These are phyloP conservation scores for Liposcelis brunnea DNA, from an alignment of 2,888 invertebrate species.

Conservation along the genomic window DNA sequence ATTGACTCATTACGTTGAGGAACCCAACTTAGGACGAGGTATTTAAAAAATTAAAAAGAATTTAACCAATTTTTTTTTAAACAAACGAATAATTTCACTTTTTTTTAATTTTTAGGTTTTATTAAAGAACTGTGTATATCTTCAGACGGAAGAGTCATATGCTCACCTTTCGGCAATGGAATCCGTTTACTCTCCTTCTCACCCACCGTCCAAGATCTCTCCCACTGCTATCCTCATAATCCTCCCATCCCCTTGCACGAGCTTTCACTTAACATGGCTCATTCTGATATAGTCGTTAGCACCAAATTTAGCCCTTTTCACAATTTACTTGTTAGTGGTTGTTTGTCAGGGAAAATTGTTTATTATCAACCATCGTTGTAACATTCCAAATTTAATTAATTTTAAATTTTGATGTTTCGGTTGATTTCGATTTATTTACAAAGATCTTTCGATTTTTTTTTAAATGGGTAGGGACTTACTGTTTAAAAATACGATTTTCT, in stretches of 20 bases:
- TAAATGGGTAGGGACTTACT: too few species aligned
- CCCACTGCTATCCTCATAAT: constrained; percentile 40
- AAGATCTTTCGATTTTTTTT: too few species aligned
- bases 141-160: constrained; percentile 73
- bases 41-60: too few species aligned
- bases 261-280: constrained; percentile 52
- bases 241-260: constrained; percentile 38
- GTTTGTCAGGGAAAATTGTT: constrained; percentile 69
- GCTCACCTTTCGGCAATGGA: constrained; percentile 77
- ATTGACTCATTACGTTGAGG: constrained; percentile 66
- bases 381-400: neutral
- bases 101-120: constrained; percentile 32
- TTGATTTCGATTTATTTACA: too few species aligned
- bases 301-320: constrained; percentile 80
- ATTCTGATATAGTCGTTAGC: constrained; percentile 70
- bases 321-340: constrained; percentile 76
- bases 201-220: constrained; percentile 57
- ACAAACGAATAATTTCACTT: too few species aligned
- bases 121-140: constrained; percentile 89
- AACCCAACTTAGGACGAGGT: constrained; percentile 47
- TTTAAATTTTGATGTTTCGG: neutral
- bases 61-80: too few species aligned
- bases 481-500: too few species aligned
- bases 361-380: constrained; percentile 61
- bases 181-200: constrained; percentile 70